phyloP scores from a whole-genome alignment of 1,140 invertebrate genomes.

The Ceratitis capitata region DNA sequence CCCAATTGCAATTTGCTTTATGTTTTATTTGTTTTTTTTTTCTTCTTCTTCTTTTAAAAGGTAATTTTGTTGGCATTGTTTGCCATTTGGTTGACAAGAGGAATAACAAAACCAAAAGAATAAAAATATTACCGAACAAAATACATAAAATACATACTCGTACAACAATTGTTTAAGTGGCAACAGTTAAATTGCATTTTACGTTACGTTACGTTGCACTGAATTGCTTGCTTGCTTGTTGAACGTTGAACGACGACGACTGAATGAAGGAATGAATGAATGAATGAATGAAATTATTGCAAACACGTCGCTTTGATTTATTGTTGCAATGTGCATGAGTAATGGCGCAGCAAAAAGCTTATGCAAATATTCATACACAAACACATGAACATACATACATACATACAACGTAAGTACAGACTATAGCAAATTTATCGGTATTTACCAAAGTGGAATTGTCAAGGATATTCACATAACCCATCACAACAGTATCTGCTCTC shows the following conservation, averaged over 20 bases:
- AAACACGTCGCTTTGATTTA: slow-evolving; percentile 65
- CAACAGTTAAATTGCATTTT: neutral
- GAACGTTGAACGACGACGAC: neutral
- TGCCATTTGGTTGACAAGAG: neutral
- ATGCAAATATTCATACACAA: neutral
- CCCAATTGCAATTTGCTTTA: neutral
- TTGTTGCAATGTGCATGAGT: slow-evolving; percentile 65
- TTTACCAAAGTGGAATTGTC: slow-evolving; percentile 48
- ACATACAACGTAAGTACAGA: slow-evolving; percentile 8
- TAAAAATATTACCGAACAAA: neutral
- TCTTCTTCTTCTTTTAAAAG: no score
- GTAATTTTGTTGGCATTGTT: neutral
- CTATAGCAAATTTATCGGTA: slow-evolving; percentile 62
- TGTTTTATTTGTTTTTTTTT: no score
- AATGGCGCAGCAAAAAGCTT: slow-evolving; percentile 52
- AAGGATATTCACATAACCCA: neutral
- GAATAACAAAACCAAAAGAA: no score
- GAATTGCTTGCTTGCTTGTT: neutral
- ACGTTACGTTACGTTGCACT: slow-evolving; percentile 9
- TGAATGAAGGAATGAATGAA: slow-evolving; percentile 51
- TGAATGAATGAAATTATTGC: slow-evolving; percentile 64
- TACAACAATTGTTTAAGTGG: slow-evolving; percentile 9
- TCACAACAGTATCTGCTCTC: no score
- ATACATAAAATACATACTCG: no score
- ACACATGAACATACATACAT: neutral